Conservation (phyloP, 2,113 vertebrate genomes). For the Catagonus wagneri region DNA sequence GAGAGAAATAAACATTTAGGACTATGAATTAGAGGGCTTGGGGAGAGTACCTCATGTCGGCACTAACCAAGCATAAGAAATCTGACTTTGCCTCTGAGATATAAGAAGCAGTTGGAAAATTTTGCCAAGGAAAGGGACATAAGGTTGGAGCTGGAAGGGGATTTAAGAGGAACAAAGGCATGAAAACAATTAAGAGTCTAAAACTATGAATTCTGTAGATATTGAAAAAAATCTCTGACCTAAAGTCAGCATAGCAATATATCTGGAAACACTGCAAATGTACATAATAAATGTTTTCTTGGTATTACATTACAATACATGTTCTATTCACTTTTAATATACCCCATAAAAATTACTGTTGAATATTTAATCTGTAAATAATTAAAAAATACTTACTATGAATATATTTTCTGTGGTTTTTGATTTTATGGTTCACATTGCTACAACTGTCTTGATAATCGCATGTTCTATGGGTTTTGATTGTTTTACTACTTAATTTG, state of each 20-base stretch:
- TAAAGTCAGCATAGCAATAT: background rate
- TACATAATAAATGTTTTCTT: background rate
- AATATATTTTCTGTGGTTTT: background rate
- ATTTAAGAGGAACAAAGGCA: background rate
- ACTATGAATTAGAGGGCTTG: background rate
- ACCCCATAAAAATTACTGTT: background rate
- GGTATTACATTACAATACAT: background rate
- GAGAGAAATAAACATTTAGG: background rate
- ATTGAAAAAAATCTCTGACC: background rate
- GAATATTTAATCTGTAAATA: background rate
- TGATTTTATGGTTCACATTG: background rate
- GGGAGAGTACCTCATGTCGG: background rate
- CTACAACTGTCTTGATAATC: background rate
- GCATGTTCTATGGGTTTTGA: background rate
- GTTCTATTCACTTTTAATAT: background rate
- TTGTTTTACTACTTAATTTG: background rate
- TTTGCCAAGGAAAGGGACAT: background rate
- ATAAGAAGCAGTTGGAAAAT: background rate
- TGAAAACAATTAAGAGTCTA: background rate
- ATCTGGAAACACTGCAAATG: background rate
- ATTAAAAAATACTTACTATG: background rate
- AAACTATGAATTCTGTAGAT: background rate
- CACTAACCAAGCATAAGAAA: background rate
- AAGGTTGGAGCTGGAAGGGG: background rate
- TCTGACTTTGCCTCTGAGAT: background rate